Evolutionary conservation across 2,113 vertebrate genomes (phyloP), one percentile per base, ranked within the genome.

Genomic region (Hippocampus comes): DNA sequence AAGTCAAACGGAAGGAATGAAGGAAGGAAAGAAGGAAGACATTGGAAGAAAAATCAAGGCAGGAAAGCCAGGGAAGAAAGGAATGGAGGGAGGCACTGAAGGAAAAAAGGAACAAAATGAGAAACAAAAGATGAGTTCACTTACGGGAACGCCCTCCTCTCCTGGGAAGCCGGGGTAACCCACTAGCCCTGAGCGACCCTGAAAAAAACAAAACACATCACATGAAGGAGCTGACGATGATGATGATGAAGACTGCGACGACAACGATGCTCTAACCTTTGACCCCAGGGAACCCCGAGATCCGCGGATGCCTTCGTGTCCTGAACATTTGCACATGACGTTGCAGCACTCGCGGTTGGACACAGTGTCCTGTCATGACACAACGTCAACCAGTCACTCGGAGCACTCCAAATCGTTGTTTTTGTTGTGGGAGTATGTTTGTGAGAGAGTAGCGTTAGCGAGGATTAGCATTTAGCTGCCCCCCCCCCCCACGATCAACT

Each of bases 141-240:
- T 94, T 85, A 97, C 95, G 43, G 74, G 53, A 7, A 76, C 74
- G 63, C 96, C 95, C 82, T 97, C 94, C 4, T 96, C 93, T 78
- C 95, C 96, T 6, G 93, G 93, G 85, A 94, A 90, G 0, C 95
- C 95, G 8, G 82, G 80, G 71, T 83, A 78, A 27, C 95, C 96
- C 12, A 48, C 86, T 61, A 63, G 77, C 74, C 95, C 95, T 0
- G 21, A 4, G 0, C 7, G 5, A 10, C 95, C 95, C 95, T 98
- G 84, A 76, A 49, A 23, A 80, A 43, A 1, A 61, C 78, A 80
- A 69, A 6, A 84, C n/a, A 75, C 51, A 65, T 15, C n/a, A 61
- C 27, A 61, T n/a, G 49, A 69, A 3, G 27, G 23, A 9, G 55
- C 8, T 5, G 55, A 61, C 0, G 27, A 60, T 0, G 15, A 30